Evolutionary conservation across 1,140 invertebrate species (phyloP).

Genomic region (Bombus haemorrhoidalis): DNA sequence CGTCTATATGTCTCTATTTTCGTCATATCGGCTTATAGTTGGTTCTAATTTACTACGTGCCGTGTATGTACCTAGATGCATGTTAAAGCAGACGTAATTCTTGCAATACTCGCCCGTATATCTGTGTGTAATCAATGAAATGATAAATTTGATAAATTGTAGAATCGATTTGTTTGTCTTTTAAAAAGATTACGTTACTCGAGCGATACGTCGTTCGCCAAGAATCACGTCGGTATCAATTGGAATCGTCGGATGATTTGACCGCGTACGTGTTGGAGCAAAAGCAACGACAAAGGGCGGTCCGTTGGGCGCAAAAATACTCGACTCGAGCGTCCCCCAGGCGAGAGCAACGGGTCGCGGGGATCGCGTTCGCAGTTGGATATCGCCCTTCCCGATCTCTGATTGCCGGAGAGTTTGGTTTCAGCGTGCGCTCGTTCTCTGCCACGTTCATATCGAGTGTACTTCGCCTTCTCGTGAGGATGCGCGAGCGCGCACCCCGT

Average conservation of each 20-base stretch:
- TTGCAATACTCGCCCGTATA: no score
- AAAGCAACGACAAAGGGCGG: slow-evolving; percentile 8
- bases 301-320: slow-evolving; percentile 6
- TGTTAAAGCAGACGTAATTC: no score
- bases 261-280: not conserved
- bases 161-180: no score
- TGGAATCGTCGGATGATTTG: not conserved
- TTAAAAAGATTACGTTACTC: no score
- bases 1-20: no score
- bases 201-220: not conserved
- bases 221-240: not conserved
- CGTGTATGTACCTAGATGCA: no score
- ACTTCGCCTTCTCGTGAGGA: slow-evolving; percentile 66
- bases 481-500: slow-evolving; percentile 66
- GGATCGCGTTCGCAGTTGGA: slow-evolving; percentile 29
- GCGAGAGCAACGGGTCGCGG: not conserved
- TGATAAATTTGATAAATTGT: no score
- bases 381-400: slow-evolving; percentile 44
- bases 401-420: slow-evolving; percentile 74
- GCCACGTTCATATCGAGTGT: slow-evolving; percentile 71
- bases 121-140: no score
- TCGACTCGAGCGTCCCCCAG: slow-evolving; percentile 1
- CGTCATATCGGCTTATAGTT: no score
- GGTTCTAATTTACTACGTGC: no score
- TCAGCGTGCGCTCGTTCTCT: slow-evolving; percentile 55